These are phyloP conservation scores for Drosophila bunnanda DNA, from an alignment of 2,888 invertebrate genomes.

Conservation along the genomic window DNA sequence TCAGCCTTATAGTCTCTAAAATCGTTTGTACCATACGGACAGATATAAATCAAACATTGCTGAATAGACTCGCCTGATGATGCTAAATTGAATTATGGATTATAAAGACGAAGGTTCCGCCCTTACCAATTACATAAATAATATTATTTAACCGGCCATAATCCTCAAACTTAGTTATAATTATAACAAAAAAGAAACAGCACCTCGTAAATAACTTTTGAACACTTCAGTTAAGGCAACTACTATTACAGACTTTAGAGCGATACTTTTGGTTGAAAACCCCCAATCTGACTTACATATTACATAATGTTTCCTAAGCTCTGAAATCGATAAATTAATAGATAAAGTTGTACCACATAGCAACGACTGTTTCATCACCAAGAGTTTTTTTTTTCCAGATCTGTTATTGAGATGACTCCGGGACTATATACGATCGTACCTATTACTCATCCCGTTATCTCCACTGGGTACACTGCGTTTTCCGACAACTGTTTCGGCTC, in stretches of 20 bases:
- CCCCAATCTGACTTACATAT: background rate
- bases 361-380: constrained; percentile 10
- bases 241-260: background rate
- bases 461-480: constrained; percentile 17
- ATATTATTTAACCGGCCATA: background rate
- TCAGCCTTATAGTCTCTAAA: background rate
- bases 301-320: background rate
- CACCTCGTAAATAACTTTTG: background rate
- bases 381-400: background rate
- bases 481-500: constrained; percentile 46
- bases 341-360: background rate
- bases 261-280: background rate
- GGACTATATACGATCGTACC: constrained; percentile 29
- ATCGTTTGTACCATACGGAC: background rate
- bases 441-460: constrained; percentile 60
- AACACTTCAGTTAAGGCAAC: background rate
- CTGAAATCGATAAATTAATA: background rate
- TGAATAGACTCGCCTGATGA: background rate
- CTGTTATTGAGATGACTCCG: constrained; percentile 5
- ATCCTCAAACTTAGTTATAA: background rate
- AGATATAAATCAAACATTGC: background rate
- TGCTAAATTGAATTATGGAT: background rate
- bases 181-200: background rate
- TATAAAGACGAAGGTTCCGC: background rate
- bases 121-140: background rate